Conservation (phyloP, 2,113 vertebrate genomes). For the Coracopsis vasa region DNA sequence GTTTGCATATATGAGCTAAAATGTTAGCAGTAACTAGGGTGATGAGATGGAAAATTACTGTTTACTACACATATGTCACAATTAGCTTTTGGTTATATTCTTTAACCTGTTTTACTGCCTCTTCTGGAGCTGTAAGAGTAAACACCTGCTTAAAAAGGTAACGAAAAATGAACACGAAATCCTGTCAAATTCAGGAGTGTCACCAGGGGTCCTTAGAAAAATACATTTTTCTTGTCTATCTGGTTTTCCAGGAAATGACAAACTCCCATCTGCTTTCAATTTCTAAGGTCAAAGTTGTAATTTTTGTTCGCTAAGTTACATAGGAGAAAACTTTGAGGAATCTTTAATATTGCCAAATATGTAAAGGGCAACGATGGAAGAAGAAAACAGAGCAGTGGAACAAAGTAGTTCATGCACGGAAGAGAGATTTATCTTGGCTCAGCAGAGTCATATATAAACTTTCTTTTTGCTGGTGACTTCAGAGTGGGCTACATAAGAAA, state of each 20-base stretch:
- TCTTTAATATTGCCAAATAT: slow-evolving; percentile 65
- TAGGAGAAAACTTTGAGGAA: slow-evolving; percentile 66
- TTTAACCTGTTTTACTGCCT: not conserved
- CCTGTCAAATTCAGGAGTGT: not conserved
- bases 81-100: not conserved
- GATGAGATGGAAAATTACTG: not conserved
- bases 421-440: slow-evolving; percentile 65
- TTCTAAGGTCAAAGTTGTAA: slow-evolving; percentile 49
- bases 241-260: slow-evolving; percentile 48
- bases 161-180: not conserved
- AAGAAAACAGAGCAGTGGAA: slow-evolving; percentile 45
- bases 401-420: slow-evolving; percentile 48
- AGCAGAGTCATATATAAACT: slow-evolving; percentile 16
- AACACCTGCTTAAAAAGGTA: slow-evolving; percentile 23
- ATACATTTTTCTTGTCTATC: slow-evolving; percentile 24
- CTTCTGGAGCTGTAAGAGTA: not conserved
- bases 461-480: slow-evolving; percentile 46
- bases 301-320: slow-evolving; percentile 56
- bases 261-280: slow-evolving; percentile 68
- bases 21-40: not conserved
- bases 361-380: slow-evolving; percentile 47
- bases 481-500: slow-evolving; percentile 3
- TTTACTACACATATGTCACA: not conserved
- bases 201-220: not conserved
- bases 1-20: not conserved